phyloP scores from a whole-genome alignment of 64 coral and sea anemone genomes.

The Platygyra sinensis region DNA sequence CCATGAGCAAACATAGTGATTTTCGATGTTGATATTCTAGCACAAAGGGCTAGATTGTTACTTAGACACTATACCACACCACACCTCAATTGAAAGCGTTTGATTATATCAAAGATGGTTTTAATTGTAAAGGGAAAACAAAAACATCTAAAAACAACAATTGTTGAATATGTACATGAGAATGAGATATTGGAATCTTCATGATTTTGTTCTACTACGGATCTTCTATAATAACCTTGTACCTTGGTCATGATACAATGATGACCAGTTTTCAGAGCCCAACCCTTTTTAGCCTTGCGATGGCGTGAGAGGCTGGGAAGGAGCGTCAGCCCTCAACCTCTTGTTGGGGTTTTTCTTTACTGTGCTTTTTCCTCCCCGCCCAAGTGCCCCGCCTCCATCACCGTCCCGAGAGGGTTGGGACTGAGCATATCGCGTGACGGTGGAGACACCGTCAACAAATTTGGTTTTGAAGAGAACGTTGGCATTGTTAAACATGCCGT shows the following conservation, averaged over 20 bases:
- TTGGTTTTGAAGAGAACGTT: constrained; percentile 98
- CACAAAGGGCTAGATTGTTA: too few relatives aligned
- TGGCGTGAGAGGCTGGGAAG: constrained; percentile 56
- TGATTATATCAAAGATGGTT: too few relatives aligned
- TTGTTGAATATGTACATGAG: too few relatives aligned
- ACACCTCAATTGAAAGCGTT: too few relatives aligned
- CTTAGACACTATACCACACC: too few relatives aligned
- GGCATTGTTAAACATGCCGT: constrained; percentile 99
- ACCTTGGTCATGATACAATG: too few relatives aligned
- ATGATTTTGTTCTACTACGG: neutral
- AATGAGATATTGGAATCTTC: too few relatives aligned
- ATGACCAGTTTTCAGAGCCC: neutral
- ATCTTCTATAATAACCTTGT: neutral
- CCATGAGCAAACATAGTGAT: too few relatives aligned
- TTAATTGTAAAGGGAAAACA: too few relatives aligned
- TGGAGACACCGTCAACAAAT: constrained; percentile 97
- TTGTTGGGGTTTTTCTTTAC: constrained; percentile 71
- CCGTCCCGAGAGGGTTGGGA: constrained; percentile 73
- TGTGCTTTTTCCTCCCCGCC: constrained; percentile 55
- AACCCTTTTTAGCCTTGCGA: neutral
- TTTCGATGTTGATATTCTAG: too few relatives aligned
- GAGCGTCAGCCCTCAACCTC: constrained; percentile 60
- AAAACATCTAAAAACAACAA: too few relatives aligned
- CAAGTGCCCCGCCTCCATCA: constrained; percentile 19
- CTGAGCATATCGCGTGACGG: constrained; percentile 92